Percentiles rank a stretch among this genome's conserved stretches.
These are phyloP conservation scores for Otus sunia DNA, from an alignment of 2,113 vertebrate genomes.

Conservation along the genomic window DNA sequence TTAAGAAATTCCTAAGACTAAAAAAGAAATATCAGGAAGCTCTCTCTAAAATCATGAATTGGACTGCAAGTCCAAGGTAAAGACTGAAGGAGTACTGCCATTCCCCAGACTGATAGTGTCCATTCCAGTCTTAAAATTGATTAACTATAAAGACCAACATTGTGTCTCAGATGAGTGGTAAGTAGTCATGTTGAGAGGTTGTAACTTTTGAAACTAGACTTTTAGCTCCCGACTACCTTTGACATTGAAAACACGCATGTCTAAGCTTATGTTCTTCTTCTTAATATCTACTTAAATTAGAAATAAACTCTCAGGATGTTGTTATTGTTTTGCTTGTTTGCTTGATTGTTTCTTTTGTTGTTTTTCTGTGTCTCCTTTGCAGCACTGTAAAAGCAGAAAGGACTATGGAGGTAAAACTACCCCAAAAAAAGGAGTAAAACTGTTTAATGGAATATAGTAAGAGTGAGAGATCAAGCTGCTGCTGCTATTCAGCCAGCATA, in stretches of 20 bases:
- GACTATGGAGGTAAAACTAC: background rate
- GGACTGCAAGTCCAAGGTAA: background rate
- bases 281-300: background rate
- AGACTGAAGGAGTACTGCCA: background rate
- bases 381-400: background rate
- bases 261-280: background rate
- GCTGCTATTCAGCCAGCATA: background rate
- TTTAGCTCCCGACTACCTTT: background rate
- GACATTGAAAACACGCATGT: background rate
- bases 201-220: background rate
- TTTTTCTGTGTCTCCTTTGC: background rate
- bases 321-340: background rate
- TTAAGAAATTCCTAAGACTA: background rate
- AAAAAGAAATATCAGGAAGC: background rate
- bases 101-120: background rate
- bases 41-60: background rate
- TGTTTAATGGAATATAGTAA: background rate
- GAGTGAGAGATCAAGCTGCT: background rate
- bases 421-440: background rate
- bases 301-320: background rate
- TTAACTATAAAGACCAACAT: background rate
- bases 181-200: background rate
- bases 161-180: background rate
- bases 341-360: no score
- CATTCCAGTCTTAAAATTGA: no score